A percentile compares a stretch with the other conserved stretches of the same genome.
Conservation (phyloP, 1,140 invertebrate genomes). For the Lepidurus apus region DNA sequence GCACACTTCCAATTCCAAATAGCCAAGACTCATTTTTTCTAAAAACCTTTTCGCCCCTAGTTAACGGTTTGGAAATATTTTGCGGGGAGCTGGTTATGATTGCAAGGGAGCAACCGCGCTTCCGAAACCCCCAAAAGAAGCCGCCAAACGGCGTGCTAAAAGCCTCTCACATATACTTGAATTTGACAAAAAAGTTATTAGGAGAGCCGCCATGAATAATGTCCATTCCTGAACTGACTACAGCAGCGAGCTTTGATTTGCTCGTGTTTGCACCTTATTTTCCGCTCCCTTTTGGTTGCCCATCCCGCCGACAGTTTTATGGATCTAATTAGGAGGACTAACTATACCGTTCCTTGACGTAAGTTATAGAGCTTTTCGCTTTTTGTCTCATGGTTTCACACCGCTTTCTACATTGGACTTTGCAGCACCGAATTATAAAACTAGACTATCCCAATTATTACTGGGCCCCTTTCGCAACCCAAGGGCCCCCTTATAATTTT, state of each 20-base stretch:
- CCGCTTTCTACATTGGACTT: neutral
- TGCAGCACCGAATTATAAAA: neutral
- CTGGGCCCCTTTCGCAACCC: neutral
- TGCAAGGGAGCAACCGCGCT: neutral
- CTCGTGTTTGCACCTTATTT: neutral
- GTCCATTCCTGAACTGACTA: neutral
- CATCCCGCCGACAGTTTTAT: conserved; percentile 11
- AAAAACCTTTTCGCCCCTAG: neutral
- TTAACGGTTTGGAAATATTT: neutral
- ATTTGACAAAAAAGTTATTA: neutral
- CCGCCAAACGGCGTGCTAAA: neutral
- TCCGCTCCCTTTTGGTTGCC: neutral
- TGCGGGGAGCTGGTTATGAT: neutral
- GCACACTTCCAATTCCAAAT: neutral
- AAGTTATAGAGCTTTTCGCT: neutral
- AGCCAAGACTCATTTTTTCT: neutral
- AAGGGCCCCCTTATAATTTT: neutral
- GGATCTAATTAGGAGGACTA: conserved; percentile 7
- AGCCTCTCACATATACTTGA: neutral
- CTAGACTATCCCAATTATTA: conserved; percentile 3
- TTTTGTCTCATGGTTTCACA: neutral
- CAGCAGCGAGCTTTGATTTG: conserved; percentile 9
- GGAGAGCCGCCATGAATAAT: neutral
- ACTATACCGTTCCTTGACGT: neutral
- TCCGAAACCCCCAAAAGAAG: neutral